These are phyloP conservation scores for Calliopum simillimum DNA, from an alignment of 2,888 invertebrate species.

Conservation along the genomic window DNA sequence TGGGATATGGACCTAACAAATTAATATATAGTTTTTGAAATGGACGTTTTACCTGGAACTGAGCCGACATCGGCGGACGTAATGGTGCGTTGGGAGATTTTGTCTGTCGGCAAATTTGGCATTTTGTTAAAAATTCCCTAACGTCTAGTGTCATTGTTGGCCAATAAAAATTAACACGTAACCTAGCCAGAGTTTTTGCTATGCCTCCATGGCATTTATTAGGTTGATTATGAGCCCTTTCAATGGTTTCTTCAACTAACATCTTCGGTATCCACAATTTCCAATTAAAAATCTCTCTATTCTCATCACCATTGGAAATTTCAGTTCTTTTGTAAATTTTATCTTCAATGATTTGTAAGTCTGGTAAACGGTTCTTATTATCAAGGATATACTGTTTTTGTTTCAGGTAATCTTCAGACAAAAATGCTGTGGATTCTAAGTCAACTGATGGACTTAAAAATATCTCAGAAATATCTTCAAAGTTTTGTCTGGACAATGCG, in stretches of 20 bases:
- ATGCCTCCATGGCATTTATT: slow-evolving; percentile 33
- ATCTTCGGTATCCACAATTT: slow-evolving; percentile 34
- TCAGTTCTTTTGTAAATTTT: too few relatives aligned
- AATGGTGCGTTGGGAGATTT: slow-evolving; percentile 30
- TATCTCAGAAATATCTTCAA: background rate
- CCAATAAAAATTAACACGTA: too few relatives aligned
- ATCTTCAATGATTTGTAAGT: slow-evolving; percentile 19
- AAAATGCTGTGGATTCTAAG: slow-evolving; percentile 4
- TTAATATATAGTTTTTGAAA: slow-evolving; percentile 32
- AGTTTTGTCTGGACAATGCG: slow-evolving; percentile 9
- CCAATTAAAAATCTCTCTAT: slow-evolving; percentile 24
- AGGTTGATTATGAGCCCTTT: slow-evolving; percentile 26
- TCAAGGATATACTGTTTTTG: background rate
- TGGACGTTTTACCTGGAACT: slow-evolving; percentile 27
- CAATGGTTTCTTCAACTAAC: slow-evolving; percentile 15
- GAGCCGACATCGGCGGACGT: slow-evolving; percentile 25
- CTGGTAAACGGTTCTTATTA: slow-evolving; percentile 17
- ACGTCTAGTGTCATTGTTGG: slow-evolving; percentile 22
- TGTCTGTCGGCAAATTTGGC: slow-evolving; percentile 18
- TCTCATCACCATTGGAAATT: too few relatives aligned
- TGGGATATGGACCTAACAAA: slow-evolving; percentile 40
- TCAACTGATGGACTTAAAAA: background rate
- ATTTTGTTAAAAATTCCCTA: slow-evolving; percentile 19
- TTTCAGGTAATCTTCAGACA: background rate
- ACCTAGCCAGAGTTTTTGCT: too few relatives aligned